Evolutionary conservation across 2,888 invertebrate genomes (phyloP), one percentile per base, ranked within the genome.

Genomic region (Phengaris arion): DNA sequence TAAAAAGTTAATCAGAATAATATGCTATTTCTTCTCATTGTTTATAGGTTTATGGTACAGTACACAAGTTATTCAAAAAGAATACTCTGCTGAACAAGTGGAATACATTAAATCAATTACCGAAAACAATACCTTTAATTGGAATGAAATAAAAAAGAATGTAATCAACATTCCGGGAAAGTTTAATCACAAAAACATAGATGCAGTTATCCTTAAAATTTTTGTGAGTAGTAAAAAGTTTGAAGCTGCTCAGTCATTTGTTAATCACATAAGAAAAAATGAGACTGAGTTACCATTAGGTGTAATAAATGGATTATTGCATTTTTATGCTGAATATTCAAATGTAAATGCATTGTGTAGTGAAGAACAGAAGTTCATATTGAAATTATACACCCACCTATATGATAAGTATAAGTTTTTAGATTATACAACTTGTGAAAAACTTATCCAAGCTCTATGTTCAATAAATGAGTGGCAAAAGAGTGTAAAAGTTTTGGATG

Each of bases 381-480:
- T 95, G 55, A 82, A 90, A 54, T 86, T 94, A 75, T 95, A 91
- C 78, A 83, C 92, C 48, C 79, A 81, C 75, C 81, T 96, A 55
- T 89, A 89, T 81, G 83, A 89, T 52, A 93, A 94, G 78, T 94
- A 95, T 84, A 92, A 94, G 74, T 83, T 95, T 0, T 84, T 97
- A 74, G 96, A 97, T 86, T 86, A 87, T 15, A 83, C 82, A 3
- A 95, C 96, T 22, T 94, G 94, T 81, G 95, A 96, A 82, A 88
- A 89, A 82, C 86, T 96, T 7, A 91, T 97, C 76, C 87, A 89
- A 77, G 96, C 95, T 0, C 84, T 98, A 4, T 95, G 96, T 79
- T 82, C 94, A 35, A 96, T 96, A 9, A 85, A 93, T 76, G 89
- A 95, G 79, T 97, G 96, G 96, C 92, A 93, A 80, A 94, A 95